Conservation (phyloP, 2,113 vertebrate species). For the Tringa solitaria region DNA sequence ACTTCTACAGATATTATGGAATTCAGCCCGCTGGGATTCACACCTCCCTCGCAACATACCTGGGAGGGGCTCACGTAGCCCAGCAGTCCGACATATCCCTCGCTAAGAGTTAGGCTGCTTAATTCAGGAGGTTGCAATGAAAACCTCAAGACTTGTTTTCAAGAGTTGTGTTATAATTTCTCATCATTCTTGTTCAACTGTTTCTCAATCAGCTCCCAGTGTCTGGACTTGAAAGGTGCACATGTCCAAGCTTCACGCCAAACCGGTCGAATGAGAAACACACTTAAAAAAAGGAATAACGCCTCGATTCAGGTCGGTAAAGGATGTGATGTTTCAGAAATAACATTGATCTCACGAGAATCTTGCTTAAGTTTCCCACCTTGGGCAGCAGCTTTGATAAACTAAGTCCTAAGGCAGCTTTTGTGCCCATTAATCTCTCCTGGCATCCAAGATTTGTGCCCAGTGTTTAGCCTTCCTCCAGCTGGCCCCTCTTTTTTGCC, state of each 20-base stretch:
- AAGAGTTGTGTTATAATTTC: background rate
- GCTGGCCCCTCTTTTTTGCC: background rate
- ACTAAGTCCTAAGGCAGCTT: background rate
- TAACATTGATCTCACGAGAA: background rate
- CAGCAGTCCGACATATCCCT: accelerated
- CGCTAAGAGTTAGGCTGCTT: background rate
- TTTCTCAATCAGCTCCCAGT: background rate
- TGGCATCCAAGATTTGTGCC: background rate
- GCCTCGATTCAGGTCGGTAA: background rate
- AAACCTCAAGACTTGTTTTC: background rate
- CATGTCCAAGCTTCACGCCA: background rate
- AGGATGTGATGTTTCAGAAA: background rate
- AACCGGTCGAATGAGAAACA: background rate
- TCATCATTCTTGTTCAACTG: background rate
- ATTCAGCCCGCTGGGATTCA: background rate
- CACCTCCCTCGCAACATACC: background rate
- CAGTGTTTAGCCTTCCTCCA: background rate
- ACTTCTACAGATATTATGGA: accelerated
- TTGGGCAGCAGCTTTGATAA: background rate
- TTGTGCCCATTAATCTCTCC: background rate
- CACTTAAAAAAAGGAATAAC: background rate
- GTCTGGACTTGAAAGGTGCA: background rate
- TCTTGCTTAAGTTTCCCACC: background rate
- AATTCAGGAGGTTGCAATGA: background rate
- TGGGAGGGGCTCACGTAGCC: background rate